phyloP scores from a whole-genome alignment of 1,140 invertebrate genomes.

The Colletes latitarsis region DNA sequence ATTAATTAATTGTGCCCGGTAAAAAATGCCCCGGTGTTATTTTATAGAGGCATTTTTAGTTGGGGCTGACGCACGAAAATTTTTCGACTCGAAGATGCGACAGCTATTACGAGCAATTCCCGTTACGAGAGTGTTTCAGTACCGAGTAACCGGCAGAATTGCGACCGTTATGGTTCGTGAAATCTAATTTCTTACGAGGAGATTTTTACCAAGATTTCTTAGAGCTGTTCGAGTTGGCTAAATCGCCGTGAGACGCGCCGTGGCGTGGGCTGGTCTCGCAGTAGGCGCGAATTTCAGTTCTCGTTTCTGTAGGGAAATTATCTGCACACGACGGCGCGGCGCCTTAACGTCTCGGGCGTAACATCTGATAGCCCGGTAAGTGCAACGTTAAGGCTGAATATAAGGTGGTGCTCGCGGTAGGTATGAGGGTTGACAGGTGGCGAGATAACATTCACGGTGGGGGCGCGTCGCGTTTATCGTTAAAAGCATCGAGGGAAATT shows the following conservation, averaged over 20 bases:
- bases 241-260: background rate
- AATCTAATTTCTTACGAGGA: slow-evolving; percentile 4
- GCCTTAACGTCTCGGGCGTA: slow-evolving; percentile 59
- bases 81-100: background rate
- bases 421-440: slow-evolving; percentile 64
- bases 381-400: slow-evolving; percentile 68
- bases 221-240: background rate
- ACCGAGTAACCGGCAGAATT: slow-evolving; percentile 20
- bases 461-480: slow-evolving; percentile 62
- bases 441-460: slow-evolving; percentile 66
- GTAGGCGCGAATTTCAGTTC: slow-evolving; percentile 34
- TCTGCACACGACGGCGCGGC: slow-evolving; percentile 33
- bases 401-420: slow-evolving; percentile 56
- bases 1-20: slow-evolving; percentile 46
- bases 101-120: background rate
- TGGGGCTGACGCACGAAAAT: slow-evolving; percentile 8
- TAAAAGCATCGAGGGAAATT: slow-evolving; percentile 70
- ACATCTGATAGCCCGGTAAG: slow-evolving; percentile 68
- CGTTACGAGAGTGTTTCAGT: background rate
- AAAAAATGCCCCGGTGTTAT: slow-evolving; percentile 18
- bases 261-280: background rate
- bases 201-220: background rate
- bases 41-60: slow-evolving; percentile 18
- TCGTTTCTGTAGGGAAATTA: slow-evolving; percentile 48
- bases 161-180: background rate